Conservation (phyloP, 2,888 invertebrate genomes). For the Hipparchia semele region DNA sequence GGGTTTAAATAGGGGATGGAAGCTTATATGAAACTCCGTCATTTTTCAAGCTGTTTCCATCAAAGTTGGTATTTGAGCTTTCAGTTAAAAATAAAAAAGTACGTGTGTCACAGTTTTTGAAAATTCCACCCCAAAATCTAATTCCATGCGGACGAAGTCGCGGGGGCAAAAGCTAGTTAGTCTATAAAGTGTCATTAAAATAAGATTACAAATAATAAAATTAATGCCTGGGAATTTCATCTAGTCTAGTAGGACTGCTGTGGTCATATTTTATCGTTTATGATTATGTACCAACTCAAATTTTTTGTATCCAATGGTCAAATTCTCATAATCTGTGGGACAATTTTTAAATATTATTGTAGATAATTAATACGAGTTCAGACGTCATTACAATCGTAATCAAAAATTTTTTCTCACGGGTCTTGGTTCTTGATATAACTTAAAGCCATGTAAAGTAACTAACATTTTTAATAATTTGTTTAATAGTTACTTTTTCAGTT, state of each 20-base stretch:
- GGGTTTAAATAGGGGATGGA: too few relatives aligned
- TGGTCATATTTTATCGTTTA: constrained; percentile 17
- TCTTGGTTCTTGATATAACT: neutral
- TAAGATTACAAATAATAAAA: neutral
- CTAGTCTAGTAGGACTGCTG: neutral
- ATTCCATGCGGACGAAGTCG: too few relatives aligned
- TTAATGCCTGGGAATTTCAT: constrained; percentile 14
- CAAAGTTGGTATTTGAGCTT: too few relatives aligned
- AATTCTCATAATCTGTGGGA: constrained; percentile 15
- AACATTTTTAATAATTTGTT: neutral
- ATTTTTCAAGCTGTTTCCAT: too few relatives aligned
- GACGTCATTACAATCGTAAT: neutral
- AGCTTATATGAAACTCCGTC: too few relatives aligned
- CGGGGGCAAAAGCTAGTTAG: too few relatives aligned
- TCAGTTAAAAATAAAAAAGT: too few relatives aligned
- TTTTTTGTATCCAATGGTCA: neutral
- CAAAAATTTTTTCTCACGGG: constrained; percentile 18
- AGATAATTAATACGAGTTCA: constrained; percentile 17
- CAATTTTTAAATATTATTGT: constrained; percentile 18
- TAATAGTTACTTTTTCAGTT: neutral
- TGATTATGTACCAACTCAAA: neutral
- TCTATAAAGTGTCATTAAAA: neutral
- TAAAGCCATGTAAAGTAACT: neutral
- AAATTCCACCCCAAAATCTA: too few relatives aligned
- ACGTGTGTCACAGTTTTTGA: too few relatives aligned